phyloP scores from a whole-genome alignment of 2,113 vertebrate genomes.

The Boleophthalmus pectinirostris region DNA sequence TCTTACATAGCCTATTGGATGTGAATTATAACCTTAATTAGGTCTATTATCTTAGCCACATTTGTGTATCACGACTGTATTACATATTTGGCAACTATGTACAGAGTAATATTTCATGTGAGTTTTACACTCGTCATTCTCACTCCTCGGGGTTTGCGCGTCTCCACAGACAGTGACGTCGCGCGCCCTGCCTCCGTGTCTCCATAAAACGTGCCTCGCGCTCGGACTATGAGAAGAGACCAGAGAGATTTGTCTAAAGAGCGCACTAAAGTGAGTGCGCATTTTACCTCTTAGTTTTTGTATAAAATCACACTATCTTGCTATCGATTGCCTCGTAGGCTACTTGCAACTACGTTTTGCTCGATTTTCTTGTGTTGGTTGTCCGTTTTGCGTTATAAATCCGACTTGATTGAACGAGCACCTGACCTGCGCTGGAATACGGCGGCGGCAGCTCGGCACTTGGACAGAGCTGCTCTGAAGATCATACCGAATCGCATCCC shows the following conservation, averaged over 20 bases:
- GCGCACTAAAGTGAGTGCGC: slow-evolving; percentile 32
- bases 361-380: neutral
- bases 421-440: slow-evolving; percentile 73
- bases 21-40: too few relatives aligned
- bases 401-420: slow-evolving; percentile 43
- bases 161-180: slow-evolving; percentile 69
- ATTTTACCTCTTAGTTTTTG: neutral
- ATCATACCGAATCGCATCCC: slow-evolving; percentile 45
- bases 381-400: neutral
- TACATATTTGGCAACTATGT: too few relatives aligned
- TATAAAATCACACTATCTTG: neutral
- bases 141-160: neutral
- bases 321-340: neutral
- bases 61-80: too few relatives aligned
- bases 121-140: neutral
- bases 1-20: too few relatives aligned
- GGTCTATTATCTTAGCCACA: too few relatives aligned
- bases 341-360: neutral
- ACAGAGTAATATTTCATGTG: too few relatives aligned
- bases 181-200: slow-evolving; percentile 63
- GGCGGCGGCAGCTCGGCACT: slow-evolving; percentile 33
- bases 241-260: slow-evolving; percentile 28
- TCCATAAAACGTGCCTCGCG: slow-evolving; percentile 68
- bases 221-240: slow-evolving; percentile 33
- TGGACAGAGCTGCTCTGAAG: slow-evolving; percentile 40